Conservation (phyloP, 2,113 vertebrate genomes). For the Colossoma macropomum region DNA sequence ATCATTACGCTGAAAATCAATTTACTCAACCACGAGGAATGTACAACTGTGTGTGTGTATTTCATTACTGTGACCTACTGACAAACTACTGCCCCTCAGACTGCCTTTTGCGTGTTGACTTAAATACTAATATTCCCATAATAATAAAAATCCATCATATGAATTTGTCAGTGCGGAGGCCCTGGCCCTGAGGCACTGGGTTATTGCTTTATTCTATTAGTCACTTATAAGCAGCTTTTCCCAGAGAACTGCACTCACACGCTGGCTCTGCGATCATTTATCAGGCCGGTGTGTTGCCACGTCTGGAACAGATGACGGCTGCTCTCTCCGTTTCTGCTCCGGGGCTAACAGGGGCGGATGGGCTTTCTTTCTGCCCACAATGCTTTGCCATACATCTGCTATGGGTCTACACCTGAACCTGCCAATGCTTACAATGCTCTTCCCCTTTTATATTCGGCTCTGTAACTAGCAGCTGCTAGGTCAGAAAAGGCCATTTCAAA, state of each 20-base stretch:
- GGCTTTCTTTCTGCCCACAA: slow-evolving; percentile 69
- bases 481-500: background rate
- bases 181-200: slow-evolving; percentile 72
- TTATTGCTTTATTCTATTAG: slow-evolving; percentile 88
- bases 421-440: slow-evolving; percentile 19
- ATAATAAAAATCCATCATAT: slow-evolving; percentile 79
- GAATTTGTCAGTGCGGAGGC: slow-evolving; percentile 76
- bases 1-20: slow-evolving; percentile 50
- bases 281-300: slow-evolving; percentile 76
- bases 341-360: slow-evolving; percentile 60
- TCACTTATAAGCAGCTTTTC: slow-evolving; percentile 83
- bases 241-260: slow-evolving; percentile 73
- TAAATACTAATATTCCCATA: slow-evolving; percentile 77
- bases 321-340: slow-evolving; percentile 77
- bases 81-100: slow-evolving; percentile 69
- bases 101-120: slow-evolving; percentile 72
- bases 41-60: slow-evolving; percentile 49
- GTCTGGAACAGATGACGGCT: slow-evolving; percentile 78
- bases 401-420: slow-evolving; percentile 63
- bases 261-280: slow-evolving; percentile 78
- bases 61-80: slow-evolving; percentile 60
- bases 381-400: slow-evolving; percentile 78
- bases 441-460: background rate
- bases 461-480: background rate
- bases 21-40: slow-evolving; percentile 46